Percentiles rank a stretch among this genome's conserved stretches.
Evolutionary conservation across 2,888 invertebrate species (phyloP).

Genomic region (Homarus gammarus): DNA sequence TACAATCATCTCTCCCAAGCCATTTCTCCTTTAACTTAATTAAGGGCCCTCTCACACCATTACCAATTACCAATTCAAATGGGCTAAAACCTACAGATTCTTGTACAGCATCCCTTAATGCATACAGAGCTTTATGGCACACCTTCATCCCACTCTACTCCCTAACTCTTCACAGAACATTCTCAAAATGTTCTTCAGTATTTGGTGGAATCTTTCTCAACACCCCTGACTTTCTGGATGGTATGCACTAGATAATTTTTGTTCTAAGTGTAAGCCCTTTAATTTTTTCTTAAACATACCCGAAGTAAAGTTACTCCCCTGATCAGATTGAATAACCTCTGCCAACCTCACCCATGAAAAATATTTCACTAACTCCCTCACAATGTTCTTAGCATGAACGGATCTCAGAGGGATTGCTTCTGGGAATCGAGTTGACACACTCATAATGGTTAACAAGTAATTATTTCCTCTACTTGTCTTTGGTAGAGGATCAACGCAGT

Average conservation of each 20-base stretch:
- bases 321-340: slow-evolving; percentile 10
- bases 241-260: neutral
- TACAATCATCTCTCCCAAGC: neutral
- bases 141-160: slow-evolving; percentile 5
- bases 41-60: slow-evolving; percentile 19
- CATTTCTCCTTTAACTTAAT: slow-evolving; percentile 21
- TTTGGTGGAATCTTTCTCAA: slow-evolving; percentile 25
- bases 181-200: slow-evolving; percentile 12
- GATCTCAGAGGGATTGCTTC: slow-evolving; percentile 31
- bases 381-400: slow-evolving; percentile 4
- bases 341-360: slow-evolving; percentile 33
- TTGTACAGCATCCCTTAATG: neutral
- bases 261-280: neutral
- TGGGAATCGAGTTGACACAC: slow-evolving; percentile 7
- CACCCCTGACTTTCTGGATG: neutral
- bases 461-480: neutral
- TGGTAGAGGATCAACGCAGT: slow-evolving; percentile 32
- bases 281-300: slow-evolving; percentile 12
- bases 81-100: too few species aligned
- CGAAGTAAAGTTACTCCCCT: slow-evolving; percentile 37
- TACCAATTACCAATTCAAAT: slow-evolving; percentile 27
- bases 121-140: slow-evolving; percentile 12
- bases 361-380: slow-evolving; percentile 12
- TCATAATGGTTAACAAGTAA: slow-evolving; percentile 47
- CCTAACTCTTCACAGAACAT: slow-evolving; percentile 7